Evolutionary conservation across 1,140 invertebrate species (phyloP).

Genomic region (Bemisia tabaci): DNA sequence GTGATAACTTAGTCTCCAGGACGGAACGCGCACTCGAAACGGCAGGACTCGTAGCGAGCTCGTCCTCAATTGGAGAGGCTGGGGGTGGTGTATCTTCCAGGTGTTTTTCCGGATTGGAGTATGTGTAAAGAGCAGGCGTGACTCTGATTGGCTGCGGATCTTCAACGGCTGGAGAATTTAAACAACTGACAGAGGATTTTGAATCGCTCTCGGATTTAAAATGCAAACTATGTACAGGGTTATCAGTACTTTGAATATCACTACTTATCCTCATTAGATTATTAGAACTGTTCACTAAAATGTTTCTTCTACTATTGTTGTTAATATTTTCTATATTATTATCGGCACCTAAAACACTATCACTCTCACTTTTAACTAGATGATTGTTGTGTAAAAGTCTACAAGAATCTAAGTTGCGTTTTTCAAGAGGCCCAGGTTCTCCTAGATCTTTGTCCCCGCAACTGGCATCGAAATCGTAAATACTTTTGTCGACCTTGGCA

Average conservation of each 20-base stretch:
- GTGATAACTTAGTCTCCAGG: neutral
- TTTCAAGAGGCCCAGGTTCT: neutral
- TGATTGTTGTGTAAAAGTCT: neutral
- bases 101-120: slow-evolving; percentile 53
- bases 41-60: slow-evolving; percentile 28
- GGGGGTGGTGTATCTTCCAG: slow-evolving; percentile 38
- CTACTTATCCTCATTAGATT: neutral
- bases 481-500: neutral
- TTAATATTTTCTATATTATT: neutral
- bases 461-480: neutral
- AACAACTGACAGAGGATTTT: neutral
- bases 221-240: neutral
- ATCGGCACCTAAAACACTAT: neutral
- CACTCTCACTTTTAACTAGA: neutral
- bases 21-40: neutral
- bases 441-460: neutral
- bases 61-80: slow-evolving; percentile 30
- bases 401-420: neutral
- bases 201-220: neutral
- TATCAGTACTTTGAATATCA: neutral
- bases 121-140: slow-evolving; percentile 57
- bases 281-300: neutral
- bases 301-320: neutral
- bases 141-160: slow-evolving; percentile 53
- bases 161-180: slow-evolving; percentile 34